A percentile compares a stretch with the other conserved stretches of the same genome.
Evolutionary conservation across 2,113 vertebrate genomes (phyloP).

Genomic region (Spilogale gracilis): DNA sequence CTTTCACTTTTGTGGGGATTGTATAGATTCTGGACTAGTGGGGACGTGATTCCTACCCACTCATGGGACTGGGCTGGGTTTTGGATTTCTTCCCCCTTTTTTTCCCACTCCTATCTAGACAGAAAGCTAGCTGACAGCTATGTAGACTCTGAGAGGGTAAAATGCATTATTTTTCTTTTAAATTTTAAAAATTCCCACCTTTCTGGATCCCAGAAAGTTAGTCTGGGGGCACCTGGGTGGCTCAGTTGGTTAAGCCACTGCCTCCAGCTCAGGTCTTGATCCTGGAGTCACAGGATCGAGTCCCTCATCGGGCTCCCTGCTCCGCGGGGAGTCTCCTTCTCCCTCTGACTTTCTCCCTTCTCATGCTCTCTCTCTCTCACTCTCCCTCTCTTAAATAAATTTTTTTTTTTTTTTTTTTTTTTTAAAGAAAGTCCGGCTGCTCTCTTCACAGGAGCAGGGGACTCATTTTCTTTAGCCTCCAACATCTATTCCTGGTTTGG

Average conservation of each 20-base stretch:
- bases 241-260: too few species aligned
- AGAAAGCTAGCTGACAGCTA: neutral
- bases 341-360: too few species aligned
- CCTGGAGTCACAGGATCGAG: too few species aligned
- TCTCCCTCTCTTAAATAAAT: too few species aligned
- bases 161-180: neutral
- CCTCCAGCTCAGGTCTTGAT: too few species aligned
- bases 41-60: neutral
- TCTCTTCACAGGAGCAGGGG: neutral
- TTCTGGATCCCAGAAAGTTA: neutral
- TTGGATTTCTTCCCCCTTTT: neutral
- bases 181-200: neutral
- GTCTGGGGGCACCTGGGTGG: neutral
- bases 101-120: neutral
- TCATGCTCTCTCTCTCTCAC: too few species aligned
- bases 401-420: too few species aligned
- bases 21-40: neutral
- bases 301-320: too few species aligned
- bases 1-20: neutral
- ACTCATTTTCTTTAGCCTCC: neutral
- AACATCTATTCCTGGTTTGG: neutral
- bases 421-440: neutral
- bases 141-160: neutral
- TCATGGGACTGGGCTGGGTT: neutral
- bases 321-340: too few species aligned